phyloP scores from a whole-genome alignment of 2,113 vertebrate species.

The Cardinalis cardinalis region DNA sequence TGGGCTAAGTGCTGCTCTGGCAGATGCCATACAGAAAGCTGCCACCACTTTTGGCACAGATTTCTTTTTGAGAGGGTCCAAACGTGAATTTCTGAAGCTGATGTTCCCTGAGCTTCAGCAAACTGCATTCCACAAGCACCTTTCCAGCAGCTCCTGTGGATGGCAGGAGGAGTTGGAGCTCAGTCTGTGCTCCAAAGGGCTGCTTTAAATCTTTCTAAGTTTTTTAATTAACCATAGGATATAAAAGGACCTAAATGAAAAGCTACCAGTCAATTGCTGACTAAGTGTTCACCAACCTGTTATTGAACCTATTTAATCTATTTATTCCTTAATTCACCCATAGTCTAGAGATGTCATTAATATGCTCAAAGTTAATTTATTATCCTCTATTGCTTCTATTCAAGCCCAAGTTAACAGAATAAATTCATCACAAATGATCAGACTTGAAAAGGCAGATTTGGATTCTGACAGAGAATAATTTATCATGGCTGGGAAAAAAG shows the following conservation, averaged over 20 bases:
- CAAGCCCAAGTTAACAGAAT: conserved; percentile 60
- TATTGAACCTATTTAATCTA: conserved; percentile 35
- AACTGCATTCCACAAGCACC: background rate
- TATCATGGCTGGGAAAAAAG: conserved; percentile 56
- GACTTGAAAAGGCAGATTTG: conserved; percentile 69
- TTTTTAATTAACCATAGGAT: conserved; percentile 18
- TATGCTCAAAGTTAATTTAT: conserved; percentile 62
- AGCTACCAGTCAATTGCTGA: background rate
- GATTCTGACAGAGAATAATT: conserved; percentile 71
- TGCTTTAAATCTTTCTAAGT: background rate
- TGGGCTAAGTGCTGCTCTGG: background rate
- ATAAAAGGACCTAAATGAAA: background rate
- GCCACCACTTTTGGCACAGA: background rate
- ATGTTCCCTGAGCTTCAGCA: background rate
- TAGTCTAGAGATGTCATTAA: conserved; percentile 58
- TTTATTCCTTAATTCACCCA: conserved; percentile 50
- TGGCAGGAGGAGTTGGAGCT: background rate
- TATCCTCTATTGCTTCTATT: conserved; percentile 58
- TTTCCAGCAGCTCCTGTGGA: background rate
- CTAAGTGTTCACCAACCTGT: conserved; percentile 45
- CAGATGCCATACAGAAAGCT: background rate
- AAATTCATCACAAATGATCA: conserved; percentile 65
- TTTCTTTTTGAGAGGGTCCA: background rate
- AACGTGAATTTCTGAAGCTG: background rate
- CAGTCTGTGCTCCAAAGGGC: background rate